Evolutionary conservation across 2,888 invertebrate genomes (phyloP).

Genomic region (Diabrotica balteata): DNA sequence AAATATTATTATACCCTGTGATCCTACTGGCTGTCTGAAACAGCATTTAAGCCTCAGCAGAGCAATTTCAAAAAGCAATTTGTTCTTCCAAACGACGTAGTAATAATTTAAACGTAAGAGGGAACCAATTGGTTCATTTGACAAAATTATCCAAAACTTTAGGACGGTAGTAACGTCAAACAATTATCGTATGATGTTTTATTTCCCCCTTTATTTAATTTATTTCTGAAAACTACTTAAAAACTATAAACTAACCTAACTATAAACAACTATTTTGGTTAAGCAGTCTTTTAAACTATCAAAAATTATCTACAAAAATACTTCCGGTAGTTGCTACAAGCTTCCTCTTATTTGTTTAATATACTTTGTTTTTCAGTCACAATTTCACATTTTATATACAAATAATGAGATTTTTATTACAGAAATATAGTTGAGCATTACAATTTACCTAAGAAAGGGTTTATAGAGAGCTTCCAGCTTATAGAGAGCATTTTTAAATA

Average conservation of each 20-base stretch:
- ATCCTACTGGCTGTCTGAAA: too few relatives aligned
- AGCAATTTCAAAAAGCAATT: too few relatives aligned
- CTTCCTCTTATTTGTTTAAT: slow-evolving; percentile 10
- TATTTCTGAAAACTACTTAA: slow-evolving; percentile 4
- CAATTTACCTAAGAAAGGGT: not conserved
- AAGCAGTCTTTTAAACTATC: slow-evolving; percentile 18
- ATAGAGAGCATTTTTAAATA: not conserved
- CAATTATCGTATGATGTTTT: too few relatives aligned
- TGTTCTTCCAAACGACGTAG: too few relatives aligned
- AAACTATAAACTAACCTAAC: slow-evolving; percentile 15
- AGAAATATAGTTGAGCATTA: slow-evolving; percentile 8
- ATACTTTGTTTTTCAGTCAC: slow-evolving; percentile 30
- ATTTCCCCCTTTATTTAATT: too few relatives aligned
- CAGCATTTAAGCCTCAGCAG: too few relatives aligned
- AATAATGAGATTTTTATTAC: slow-evolving; percentile 10
- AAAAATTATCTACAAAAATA: slow-evolving; percentile 13
- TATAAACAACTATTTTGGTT: slow-evolving; percentile 17
- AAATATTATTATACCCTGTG: too few relatives aligned
- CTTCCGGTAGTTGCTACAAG: slow-evolving; percentile 16
- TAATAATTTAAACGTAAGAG: too few relatives aligned
- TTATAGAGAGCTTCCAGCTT: not conserved
- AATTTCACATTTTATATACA: slow-evolving; percentile 28
- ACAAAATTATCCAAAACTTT: too few relatives aligned
- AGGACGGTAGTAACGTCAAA: too few relatives aligned
- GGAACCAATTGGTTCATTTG: too few relatives aligned